Conservation (phyloP, 2,113 vertebrate species). For the Delphinus delphis region DNA sequence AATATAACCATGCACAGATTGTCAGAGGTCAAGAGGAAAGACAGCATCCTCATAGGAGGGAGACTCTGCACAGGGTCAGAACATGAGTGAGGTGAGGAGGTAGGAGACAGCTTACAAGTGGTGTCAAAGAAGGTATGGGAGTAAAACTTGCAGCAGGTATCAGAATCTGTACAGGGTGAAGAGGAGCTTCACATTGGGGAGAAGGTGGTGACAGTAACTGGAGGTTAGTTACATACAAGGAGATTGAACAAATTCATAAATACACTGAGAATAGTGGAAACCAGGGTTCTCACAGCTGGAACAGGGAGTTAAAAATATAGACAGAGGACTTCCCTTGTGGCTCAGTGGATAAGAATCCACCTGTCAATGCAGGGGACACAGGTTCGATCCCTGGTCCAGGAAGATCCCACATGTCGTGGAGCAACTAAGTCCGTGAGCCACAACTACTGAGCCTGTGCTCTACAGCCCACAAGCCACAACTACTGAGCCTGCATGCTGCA, state of each 20-base stretch:
- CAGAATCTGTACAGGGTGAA: not conserved
- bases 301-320: not conserved
- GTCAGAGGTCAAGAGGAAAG: not conserved
- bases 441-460: too few relatives aligned
- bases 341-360: not conserved
- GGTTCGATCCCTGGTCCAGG: not conserved
- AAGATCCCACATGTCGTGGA: not conserved
- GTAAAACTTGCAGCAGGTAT: not conserved
- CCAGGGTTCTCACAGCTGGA: not conserved
- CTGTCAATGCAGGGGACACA: not conserved
- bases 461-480: too few relatives aligned
- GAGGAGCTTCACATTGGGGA: too few relatives aligned
- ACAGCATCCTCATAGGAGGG: not conserved
- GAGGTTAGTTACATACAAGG: fast-evolving
- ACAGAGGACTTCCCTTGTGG: not conserved
- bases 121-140: not conserved
- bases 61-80: not conserved
- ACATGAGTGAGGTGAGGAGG: not conserved
- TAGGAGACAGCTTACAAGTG: too few relatives aligned
- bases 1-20: not conserved
- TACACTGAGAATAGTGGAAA: not conserved
- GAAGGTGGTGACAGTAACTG: fast-evolving
- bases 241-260: not conserved
- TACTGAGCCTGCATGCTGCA: too few relatives aligned
- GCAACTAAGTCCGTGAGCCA: too few relatives aligned